Evolutionary conservation across 2,113 vertebrate genomes (phyloP).

Genomic region (Lampris incognitus): DNA sequence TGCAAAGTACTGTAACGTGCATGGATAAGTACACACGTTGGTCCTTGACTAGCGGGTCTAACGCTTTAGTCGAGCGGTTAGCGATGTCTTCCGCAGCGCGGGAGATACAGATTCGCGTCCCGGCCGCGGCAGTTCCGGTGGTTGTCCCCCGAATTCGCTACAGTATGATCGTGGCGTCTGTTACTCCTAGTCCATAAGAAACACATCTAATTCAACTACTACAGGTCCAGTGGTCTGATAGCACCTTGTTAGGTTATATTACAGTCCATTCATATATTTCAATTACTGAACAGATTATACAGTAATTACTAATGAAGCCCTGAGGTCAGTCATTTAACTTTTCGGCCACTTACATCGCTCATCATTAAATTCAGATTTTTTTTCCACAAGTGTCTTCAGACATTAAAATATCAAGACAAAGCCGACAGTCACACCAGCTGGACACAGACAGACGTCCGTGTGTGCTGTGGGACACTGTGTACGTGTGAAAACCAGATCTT

Average conservation of each 20-base stretch:
- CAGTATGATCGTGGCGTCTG: too few species aligned
- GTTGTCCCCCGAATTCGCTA: too few species aligned
- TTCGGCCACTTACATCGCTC: conserved; percentile 34
- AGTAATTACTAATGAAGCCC: conserved; percentile 66
- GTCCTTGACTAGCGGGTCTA: too few species aligned
- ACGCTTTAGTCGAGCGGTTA: too few species aligned
- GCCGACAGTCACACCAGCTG: conserved; percentile 8
- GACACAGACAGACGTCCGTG: conserved; percentile 8
- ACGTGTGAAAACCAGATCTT: conserved; percentile 1
- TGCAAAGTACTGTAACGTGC: not conserved
- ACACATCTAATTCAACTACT: conserved; percentile 43
- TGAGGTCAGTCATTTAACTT: conserved; percentile 69
- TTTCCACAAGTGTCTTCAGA: conserved; percentile 8
- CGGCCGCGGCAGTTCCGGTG: too few species aligned
- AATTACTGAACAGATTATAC: conserved; percentile 45
- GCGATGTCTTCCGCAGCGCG: too few species aligned
- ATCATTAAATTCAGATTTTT: conserved; percentile 13
- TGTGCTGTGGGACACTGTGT: not conserved
- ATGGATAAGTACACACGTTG: too few species aligned
- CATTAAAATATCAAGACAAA: conserved; percentile 10
- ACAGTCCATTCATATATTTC: conserved; percentile 33
- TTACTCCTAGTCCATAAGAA: not conserved
- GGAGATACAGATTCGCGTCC: too few species aligned
- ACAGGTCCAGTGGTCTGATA: conserved; percentile 51
- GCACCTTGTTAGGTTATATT: conserved; percentile 53